Percentiles rank a stretch among this genome's conserved stretches.
These are phyloP conservation scores for Megaceryle maxima DNA, from an alignment of 2,113 vertebrate species.

Conservation along the genomic window DNA sequence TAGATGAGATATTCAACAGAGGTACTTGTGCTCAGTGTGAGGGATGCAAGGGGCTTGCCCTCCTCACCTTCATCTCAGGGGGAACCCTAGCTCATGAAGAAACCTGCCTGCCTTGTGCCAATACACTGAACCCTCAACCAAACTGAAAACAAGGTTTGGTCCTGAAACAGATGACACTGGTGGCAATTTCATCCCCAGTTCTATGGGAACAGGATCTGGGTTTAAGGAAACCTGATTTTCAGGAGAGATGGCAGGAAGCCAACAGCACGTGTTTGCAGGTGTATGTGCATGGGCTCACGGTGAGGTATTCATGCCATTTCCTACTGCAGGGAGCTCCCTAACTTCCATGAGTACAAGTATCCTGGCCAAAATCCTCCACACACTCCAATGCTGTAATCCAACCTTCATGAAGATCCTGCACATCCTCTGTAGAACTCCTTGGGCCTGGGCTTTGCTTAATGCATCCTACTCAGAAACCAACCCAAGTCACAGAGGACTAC, in stretches of 20 bases:
- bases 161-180: background rate
- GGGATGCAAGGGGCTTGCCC: background rate
- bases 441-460: background rate
- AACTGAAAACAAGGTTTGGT: background rate
- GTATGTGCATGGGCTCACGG: fast-evolving
- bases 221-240: background rate
- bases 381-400: background rate
- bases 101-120: fast-evolving
- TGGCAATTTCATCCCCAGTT: too few relatives aligned
- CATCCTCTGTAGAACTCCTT: background rate
- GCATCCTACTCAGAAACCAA: background rate
- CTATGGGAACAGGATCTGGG: fast-evolving
- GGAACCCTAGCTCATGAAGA: background rate
- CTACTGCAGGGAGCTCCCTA: background rate
- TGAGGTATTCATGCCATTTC: background rate
- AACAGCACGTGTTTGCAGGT: fast-evolving
- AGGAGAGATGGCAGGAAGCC: background rate
- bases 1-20: background rate
- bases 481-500: background rate
- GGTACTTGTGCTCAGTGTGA: background rate
- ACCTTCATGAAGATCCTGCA: background rate
- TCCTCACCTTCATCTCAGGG: background rate
- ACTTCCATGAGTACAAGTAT: background rate
- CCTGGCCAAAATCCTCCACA: background rate
- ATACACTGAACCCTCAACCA: background rate